phyloP scores from a whole-genome alignment of 1,140 invertebrate species.

The Potamilus streckersoni region DNA sequence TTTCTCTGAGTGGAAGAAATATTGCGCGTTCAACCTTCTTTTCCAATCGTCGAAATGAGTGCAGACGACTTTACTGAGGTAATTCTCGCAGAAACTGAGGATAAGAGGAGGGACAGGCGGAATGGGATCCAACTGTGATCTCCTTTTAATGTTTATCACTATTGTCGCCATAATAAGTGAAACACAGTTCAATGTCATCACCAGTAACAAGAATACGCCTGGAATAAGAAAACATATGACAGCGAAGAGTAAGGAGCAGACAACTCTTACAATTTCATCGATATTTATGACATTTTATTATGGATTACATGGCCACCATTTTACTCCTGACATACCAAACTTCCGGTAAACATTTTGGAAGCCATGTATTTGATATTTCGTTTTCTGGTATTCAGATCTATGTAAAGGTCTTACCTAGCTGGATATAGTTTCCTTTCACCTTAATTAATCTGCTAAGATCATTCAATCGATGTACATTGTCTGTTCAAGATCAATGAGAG shows the following conservation, averaged over 20 bases:
- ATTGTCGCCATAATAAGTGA: conserved; percentile 61
- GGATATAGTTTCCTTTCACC: no score
- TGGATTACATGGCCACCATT: no score
- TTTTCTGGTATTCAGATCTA: no score
- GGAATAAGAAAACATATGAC: conserved; percentile 5
- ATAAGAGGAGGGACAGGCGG: conserved; percentile 49
- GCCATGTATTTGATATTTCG: no score
- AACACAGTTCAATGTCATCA: conserved; percentile 64
- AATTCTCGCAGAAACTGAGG: conserved; percentile 47
- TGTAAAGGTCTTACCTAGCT: no score
- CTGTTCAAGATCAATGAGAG: no score
- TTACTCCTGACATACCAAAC: no score
- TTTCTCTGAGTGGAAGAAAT: conserved; percentile 3
- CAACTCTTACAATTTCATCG: not conserved
- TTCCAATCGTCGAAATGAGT: conserved; percentile 29
- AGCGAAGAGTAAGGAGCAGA: not conserved
- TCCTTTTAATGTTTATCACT: conserved; percentile 62
- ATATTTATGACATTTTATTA: not conserved
- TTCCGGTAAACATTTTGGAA: no score
- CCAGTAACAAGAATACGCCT: conserved; percentile 61
- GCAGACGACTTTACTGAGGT: conserved; percentile 46
- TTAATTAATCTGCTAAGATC: no score
- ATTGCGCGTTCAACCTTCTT: conserved; percentile 2
- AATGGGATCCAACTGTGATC: conserved; percentile 43
- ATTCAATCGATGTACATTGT: no score